Evolutionary conservation across 2,888 invertebrate species (phyloP).

Genomic region (Aspidiotus destructor): DNA sequence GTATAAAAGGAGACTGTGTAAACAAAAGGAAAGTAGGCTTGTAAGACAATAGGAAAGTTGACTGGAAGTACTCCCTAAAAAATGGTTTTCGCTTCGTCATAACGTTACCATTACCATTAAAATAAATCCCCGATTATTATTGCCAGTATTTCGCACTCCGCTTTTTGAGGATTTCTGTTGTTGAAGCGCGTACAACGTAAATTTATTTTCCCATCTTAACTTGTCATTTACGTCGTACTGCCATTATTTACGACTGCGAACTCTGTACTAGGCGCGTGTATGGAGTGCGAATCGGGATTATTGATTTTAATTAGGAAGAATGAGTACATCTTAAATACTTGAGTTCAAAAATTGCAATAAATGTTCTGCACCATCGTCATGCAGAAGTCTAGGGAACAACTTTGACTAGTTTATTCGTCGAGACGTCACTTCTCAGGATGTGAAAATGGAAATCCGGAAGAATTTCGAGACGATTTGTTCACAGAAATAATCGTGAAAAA

Average conservation of each 20-base stretch:
- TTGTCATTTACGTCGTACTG: conserved; percentile 23
- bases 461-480: too few relatives aligned
- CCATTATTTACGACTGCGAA: background rate
- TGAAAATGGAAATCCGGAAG: too few relatives aligned
- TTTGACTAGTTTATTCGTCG: too few relatives aligned
- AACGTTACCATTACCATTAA: conserved; percentile 11
- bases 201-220: conserved; percentile 24
- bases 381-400: too few relatives aligned
- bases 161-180: conserved; percentile 11
- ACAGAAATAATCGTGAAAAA: too few relatives aligned
- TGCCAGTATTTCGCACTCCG: conserved; percentile 12
- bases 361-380: too few relatives aligned
- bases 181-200: conserved; percentile 13
- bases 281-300: conserved; percentile 1
- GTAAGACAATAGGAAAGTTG: too few relatives aligned
- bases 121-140: conserved; percentile 28
- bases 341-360: too few relatives aligned
- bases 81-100: conserved; percentile 14
- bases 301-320: background rate
- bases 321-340: background rate
- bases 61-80: too few relatives aligned
- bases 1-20: too few relatives aligned
- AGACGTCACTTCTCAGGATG: too few relatives aligned
- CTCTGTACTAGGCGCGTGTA: background rate
- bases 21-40: too few relatives aligned